Evolutionary conservation across 1,140 invertebrate genomes (phyloP), one percentile per base, ranked within the genome.

Genomic region (Pseudomyrmex cubaensis): DNA sequence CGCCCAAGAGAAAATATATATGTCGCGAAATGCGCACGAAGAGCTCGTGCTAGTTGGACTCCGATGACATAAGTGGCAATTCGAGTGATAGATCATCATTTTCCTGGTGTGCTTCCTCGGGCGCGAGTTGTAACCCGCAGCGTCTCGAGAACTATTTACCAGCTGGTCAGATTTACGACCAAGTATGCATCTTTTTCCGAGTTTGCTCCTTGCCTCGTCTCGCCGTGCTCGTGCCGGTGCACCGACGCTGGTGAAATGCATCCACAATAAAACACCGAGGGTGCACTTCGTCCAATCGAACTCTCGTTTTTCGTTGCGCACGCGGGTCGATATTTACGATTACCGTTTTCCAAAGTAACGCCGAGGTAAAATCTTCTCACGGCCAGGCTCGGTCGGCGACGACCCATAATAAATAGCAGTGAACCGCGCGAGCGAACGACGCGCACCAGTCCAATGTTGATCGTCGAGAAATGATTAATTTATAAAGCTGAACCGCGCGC

Each of bases 21-120:
- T 86, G 52, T 73, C 25, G 52, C 50, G 46, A n/a, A 22, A 13
- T 22, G 17, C n/a, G 25, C 78, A 17, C 25, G 56, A 20, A 50
- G 46, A 22, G 62, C 8, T 46, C 8, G 69, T 25, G 62, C 63
- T 86, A 73, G 67, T 83, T 87, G 69, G 46, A 35, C 35, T 46
- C 62, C 75, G 82, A 87, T 89, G 87, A 89, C 85, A 84, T 83
- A 87, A 89, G 83, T 87, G 88, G 87, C 83, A 85, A 90, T 90
- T 90, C 85, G 35, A 50, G 72, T 89, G 88, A 90, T 85, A 85
- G 82, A 90, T 90, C 83, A 83, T 84, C 72, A 74, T 74, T 82
- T 78, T 13, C 12, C 54, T 64, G 80, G 64, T 17, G 70, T 22
- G 35, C 56, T 75, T 78, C 54, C 64, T 70, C 59, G n/a, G 15